Conservation (phyloP, 1,140 invertebrate species). For the Papilio machaon region DNA sequence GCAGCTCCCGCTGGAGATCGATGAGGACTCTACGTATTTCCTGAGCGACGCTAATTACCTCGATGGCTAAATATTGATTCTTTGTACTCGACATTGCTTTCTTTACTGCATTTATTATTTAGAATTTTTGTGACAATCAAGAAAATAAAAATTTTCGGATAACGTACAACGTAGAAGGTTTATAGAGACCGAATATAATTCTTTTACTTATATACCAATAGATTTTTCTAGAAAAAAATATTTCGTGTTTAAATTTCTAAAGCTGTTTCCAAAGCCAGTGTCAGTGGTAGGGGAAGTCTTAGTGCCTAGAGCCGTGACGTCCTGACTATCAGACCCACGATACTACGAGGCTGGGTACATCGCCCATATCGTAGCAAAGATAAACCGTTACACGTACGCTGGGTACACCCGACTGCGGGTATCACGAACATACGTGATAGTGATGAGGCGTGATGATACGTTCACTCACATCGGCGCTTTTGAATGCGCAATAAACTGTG, state of each 20-base stretch:
- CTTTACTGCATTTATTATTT: background rate
- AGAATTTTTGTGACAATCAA: background rate
- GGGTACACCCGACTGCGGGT: constrained; percentile 6
- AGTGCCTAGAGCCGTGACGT: background rate
- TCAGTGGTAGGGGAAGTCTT: background rate
- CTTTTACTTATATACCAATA: too few relatives aligned
- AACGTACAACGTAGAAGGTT: too few relatives aligned
- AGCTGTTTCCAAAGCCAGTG: background rate
- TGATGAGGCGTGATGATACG: constrained; percentile 35
- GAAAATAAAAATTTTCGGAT: too few relatives aligned
- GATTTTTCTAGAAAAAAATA: too few relatives aligned
- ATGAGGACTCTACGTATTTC: constrained; percentile 25
- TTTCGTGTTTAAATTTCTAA: too few relatives aligned
- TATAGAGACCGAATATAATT: background rate
- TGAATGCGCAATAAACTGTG: background rate
- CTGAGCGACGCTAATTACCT: constrained; percentile 29
- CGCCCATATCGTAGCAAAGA: constrained; percentile 20
- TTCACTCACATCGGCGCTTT: constrained; percentile 12
- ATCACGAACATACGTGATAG: constrained; percentile 32
- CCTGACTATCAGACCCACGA: constrained; percentile 23
- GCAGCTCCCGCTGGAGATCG: constrained; percentile 16
- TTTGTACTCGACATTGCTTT: background rate
- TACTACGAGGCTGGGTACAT: background rate
- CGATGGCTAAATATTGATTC: constrained; percentile 8
- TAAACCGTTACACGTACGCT: constrained; percentile 34